A percentile compares a stretch with the other conserved stretches of the same genome.
Evolutionary conservation across 1,140 invertebrate species (phyloP).

Genomic region (Drosophila orosa): DNA sequence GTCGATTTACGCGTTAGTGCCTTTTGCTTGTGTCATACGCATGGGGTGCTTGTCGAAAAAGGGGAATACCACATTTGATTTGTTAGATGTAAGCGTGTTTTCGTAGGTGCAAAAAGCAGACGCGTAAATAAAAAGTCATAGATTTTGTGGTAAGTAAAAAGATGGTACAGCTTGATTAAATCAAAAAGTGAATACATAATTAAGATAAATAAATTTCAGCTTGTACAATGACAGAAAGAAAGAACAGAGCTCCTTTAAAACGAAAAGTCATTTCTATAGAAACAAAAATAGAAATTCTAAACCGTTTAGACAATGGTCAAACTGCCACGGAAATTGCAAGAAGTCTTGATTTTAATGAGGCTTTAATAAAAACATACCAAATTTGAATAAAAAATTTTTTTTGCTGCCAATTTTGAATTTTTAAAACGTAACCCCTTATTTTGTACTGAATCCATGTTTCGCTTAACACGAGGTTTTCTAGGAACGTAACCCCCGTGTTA

Average conservation of each 20-base stretch:
- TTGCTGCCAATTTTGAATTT: background rate
- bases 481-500: background rate
- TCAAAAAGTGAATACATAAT: conserved; percentile 2
- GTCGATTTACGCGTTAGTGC: conserved; percentile 1
- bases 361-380: background rate
- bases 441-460: background rate
- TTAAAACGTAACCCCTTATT: background rate
- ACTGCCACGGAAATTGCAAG: conserved; percentile 31
- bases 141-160: background rate
- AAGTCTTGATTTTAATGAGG: conserved; percentile 34
- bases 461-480: background rate
- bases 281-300: conserved; percentile 29
- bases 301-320: conserved; percentile 19
- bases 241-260: conserved; percentile 19
- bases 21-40: conserved; percentile 4
- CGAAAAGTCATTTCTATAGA: conserved; percentile 56
- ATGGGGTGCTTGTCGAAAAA: conserved; percentile 3
- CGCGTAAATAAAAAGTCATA: conserved; percentile 1
- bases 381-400: background rate
- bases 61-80: background rate
- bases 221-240: conserved; percentile 1
- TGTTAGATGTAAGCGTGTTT: conserved; percentile 5
- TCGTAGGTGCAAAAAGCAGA: background rate
- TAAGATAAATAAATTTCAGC: background rate
- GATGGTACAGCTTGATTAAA: conserved; percentile 3